phyloP scores from a whole-genome alignment of 2,797 vertebrate species.

The Mycteria americana region DNA sequence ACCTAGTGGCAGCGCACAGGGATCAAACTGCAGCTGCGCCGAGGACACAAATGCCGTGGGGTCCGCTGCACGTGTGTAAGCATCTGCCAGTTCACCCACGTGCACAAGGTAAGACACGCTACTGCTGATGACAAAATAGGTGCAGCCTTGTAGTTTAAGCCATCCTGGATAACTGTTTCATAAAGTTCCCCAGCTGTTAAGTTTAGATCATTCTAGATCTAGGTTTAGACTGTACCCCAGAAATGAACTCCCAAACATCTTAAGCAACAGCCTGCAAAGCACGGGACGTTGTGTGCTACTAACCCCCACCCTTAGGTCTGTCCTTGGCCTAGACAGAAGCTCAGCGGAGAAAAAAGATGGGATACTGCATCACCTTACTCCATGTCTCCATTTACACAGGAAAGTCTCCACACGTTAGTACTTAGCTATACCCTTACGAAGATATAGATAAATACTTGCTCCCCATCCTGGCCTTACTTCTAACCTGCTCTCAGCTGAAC shows the following conservation, averaged over 20 bases:
- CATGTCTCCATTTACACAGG: not conserved
- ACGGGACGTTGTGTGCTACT: not conserved
- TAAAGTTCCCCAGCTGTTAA: not conserved
- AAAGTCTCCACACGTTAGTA: not conserved
- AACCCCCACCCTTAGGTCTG: not conserved
- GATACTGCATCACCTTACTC: not conserved
- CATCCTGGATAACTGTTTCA: not conserved
- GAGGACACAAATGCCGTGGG: not conserved
- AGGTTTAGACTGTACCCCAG: not conserved
- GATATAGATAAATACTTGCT: not conserved
- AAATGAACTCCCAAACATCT: not conserved
- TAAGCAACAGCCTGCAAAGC: not conserved
- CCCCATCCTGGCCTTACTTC: not conserved
- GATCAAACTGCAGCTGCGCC: not conserved
- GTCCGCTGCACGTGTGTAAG: not conserved
- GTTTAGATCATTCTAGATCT: not conserved
- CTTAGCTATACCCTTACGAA: not conserved
- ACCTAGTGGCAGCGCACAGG: not conserved
- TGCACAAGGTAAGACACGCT: not conserved
- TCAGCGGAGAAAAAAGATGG: not conserved
- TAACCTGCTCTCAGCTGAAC: not conserved
- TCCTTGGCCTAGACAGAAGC: not conserved
- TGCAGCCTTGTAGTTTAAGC: not conserved
- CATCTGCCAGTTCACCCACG: not conserved
- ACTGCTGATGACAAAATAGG: not conserved